These are phyloP conservation scores for Microctonus aethiopoides DNA, from an alignment of 2,888 invertebrate genomes.

Conservation along the genomic window DNA sequence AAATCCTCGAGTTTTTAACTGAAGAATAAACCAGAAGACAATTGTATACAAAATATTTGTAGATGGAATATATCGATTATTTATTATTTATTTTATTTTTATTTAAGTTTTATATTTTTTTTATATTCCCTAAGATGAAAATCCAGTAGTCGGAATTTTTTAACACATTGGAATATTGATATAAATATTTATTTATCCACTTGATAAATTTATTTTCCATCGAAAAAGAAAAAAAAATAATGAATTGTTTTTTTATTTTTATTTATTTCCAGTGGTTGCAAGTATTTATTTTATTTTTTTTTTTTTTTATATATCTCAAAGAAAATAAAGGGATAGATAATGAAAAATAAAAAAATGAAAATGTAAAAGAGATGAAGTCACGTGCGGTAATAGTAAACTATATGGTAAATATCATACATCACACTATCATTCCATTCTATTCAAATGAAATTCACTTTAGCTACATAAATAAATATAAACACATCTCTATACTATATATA, in stretches of 20 bases:
- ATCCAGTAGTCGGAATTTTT: no score
- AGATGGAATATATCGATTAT: constrained; percentile 26
- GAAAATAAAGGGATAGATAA: neutral
- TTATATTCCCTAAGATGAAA: constrained; percentile 1
- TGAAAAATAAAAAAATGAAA: constrained; percentile 26
- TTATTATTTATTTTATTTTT: neutral
- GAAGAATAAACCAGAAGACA: constrained; percentile 2
- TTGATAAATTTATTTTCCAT: no score
- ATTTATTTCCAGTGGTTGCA: no score
- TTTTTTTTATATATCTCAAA: neutral
- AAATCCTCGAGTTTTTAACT: neutral
- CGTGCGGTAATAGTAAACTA: constrained; percentile 33
- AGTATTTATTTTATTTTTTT: no score
- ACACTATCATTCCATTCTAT: constrained; percentile 59
- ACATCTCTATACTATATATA: no score
- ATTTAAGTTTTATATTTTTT: neutral
- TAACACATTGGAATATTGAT: no score
- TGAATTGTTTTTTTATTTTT: no score
- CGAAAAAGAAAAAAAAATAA: no score
- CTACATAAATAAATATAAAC: constrained; percentile 2
- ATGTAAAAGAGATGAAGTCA: constrained; percentile 45
- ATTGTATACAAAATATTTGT: constrained; percentile 36
- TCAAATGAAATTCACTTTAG: constrained; percentile 55
- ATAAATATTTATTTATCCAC: no score
- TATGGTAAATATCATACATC: constrained; percentile 53